Evolutionary conservation across 2,797 vertebrate species (phyloP).

Genomic region (Coluber constrictor): DNA sequence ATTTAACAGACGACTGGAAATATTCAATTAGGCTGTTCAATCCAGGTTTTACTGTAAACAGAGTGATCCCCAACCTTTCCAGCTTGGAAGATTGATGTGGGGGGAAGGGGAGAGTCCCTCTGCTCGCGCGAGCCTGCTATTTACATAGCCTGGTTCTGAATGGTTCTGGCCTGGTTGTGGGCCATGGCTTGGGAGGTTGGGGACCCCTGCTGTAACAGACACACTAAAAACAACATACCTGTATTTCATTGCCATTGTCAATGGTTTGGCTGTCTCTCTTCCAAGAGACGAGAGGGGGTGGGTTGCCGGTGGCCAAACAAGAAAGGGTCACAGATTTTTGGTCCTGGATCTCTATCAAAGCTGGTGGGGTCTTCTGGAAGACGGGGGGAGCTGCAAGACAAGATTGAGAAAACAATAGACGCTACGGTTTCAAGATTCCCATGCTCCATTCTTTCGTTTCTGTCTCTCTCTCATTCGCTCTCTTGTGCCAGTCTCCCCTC

Average conservation of each 20-base stretch:
- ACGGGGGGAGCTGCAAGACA: constrained; percentile 81
- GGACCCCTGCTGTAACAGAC: not conserved
- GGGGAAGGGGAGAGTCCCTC: too few species aligned
- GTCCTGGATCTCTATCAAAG: constrained; percentile 82
- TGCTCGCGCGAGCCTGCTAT: too few species aligned
- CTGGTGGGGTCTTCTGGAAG: constrained; percentile 86
- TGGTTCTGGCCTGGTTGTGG: too few species aligned
- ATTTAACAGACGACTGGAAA: not conserved
- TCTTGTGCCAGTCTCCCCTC: not conserved
- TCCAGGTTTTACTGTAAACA: not conserved
- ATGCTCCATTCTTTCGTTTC: not conserved
- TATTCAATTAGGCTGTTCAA: not conserved
- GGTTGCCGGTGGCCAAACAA: constrained; percentile 87
- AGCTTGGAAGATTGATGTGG: too few species aligned
- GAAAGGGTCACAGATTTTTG: constrained; percentile 80
- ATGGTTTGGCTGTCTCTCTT: constrained; percentile 78
- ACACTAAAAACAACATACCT: constrained; percentile 69
- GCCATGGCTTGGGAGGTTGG: too few species aligned
- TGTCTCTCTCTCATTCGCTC: too few species aligned
- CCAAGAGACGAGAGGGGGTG: constrained; percentile 86
- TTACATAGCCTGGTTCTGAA: too few species aligned
- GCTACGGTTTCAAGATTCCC: too few species aligned
- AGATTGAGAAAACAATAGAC: not conserved
- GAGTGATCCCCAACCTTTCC: too few species aligned
- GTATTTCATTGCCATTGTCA: constrained; percentile 75